These are phyloP conservation scores for Tholera decimalis DNA, from an alignment of 2,888 invertebrate species.

Conservation along the genomic window DNA sequence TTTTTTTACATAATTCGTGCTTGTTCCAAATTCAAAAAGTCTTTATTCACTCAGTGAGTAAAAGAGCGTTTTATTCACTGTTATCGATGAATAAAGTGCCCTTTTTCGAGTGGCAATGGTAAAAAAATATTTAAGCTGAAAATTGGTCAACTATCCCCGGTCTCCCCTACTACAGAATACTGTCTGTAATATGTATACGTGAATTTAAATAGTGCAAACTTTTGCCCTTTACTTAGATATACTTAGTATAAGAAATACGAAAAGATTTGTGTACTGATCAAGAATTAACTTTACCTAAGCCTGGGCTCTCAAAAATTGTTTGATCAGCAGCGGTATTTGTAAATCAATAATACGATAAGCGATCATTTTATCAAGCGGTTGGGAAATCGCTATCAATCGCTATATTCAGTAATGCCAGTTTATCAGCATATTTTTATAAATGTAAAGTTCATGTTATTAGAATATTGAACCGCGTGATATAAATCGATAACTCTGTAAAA, in stretches of 20 bases:
- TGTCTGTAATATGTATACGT: not conserved
- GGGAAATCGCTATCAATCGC: not conserved
- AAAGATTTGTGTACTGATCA: too few species aligned
- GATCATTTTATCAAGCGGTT: not conserved
- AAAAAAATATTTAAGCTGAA: too few species aligned
- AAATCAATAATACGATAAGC: not conserved
- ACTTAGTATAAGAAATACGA: too few species aligned
- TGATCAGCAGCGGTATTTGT: not conserved
- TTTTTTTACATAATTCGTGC: too few species aligned
- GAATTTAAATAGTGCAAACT: not conserved
- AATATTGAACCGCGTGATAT: not conserved
- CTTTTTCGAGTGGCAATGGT: too few species aligned
- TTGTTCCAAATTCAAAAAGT: too few species aligned
- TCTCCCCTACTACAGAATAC: not conserved
- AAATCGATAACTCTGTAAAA: not conserved
- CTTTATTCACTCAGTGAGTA: too few species aligned
- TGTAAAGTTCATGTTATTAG: conserved; percentile 14
- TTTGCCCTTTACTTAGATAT: not conserved
- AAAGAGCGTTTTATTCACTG: too few species aligned
- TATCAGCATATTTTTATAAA: conserved; percentile 10
- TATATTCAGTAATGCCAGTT: not conserved
- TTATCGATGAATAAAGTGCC: too few species aligned
- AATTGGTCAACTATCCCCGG: too few species aligned
- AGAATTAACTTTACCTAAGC: not conserved
- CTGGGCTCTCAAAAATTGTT: not conserved